A percentile compares a stretch with the other conserved stretches of the same genome.
These are phyloP conservation scores for Euwallacea fornicatus DNA, from an alignment of 1,140 invertebrate species.

Conservation along the genomic window DNA sequence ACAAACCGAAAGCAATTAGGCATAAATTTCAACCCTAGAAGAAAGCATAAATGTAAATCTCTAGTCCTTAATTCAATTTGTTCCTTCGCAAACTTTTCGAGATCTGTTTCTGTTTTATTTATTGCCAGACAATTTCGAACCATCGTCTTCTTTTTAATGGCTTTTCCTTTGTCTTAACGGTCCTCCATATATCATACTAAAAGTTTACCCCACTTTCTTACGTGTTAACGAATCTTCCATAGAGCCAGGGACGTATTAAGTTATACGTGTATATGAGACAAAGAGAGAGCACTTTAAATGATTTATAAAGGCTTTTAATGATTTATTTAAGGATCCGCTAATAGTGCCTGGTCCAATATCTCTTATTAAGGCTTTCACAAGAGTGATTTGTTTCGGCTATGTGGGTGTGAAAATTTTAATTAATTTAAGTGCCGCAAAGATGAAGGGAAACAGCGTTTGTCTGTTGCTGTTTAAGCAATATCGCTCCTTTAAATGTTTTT, in stretches of 20 bases:
- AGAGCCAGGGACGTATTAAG: constrained; percentile 15
- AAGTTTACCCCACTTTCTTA: constrained; percentile 28
- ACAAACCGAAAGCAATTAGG: constrained; percentile 14
- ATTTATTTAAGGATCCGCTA: constrained; percentile 31
- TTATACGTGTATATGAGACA: too few species aligned
- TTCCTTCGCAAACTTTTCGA: constrained; percentile 35
- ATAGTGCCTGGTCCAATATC: constrained; percentile 23
- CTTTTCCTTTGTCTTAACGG: constrained; percentile 30
- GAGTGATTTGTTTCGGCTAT: constrained; percentile 31
- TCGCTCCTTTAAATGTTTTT: too few species aligned
- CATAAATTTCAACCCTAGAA: constrained; percentile 24
- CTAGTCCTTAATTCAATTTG: constrained; percentile 36
- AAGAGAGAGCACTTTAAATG: constrained; percentile 24
- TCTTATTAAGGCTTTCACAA: constrained; percentile 29
- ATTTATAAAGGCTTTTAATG: constrained; percentile 33
- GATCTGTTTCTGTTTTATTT: constrained; percentile 37
- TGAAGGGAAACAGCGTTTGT: constrained; percentile 9
- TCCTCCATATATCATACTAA: constrained; percentile 37
- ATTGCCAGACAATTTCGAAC: constrained; percentile 35
- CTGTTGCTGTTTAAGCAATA: neutral
- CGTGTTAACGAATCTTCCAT: constrained; percentile 29
- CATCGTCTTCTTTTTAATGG: constrained; percentile 34
- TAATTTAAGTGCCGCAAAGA: constrained; percentile 25
- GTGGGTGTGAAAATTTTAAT: constrained; percentile 24
- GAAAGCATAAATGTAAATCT: constrained; percentile 38